Evolutionary conservation across 2,797 vertebrate species (phyloP).

Genomic region (Luscinia megarhynchos): DNA sequence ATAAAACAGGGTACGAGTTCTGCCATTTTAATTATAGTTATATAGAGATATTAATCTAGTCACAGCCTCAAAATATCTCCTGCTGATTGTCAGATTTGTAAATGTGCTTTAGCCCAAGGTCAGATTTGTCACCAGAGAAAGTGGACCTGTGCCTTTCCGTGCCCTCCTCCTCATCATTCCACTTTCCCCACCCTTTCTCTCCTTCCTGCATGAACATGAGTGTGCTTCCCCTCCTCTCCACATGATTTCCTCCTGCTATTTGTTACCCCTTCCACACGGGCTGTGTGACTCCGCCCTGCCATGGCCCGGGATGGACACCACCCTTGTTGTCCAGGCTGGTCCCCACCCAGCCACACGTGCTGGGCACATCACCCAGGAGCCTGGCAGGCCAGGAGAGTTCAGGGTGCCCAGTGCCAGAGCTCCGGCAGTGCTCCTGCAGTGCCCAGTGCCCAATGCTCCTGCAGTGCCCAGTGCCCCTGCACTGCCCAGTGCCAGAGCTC

Average conservation of each 20-base stretch:
- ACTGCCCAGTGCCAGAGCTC: no score
- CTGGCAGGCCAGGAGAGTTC: not conserved
- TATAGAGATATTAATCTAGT: not conserved
- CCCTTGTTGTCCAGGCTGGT: constrained; percentile 42
- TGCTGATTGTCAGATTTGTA: not conserved
- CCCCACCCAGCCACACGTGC: not conserved
- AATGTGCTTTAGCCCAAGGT: not conserved
- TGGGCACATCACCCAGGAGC: not conserved
- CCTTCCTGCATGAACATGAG: constrained; percentile 16
- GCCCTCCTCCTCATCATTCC: constrained; percentile 28
- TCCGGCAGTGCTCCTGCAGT: no score
- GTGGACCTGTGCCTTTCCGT: not conserved
- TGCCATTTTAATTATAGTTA: not conserved
- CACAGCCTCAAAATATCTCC: not conserved
- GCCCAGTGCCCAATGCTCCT: no score
- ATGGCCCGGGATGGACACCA: not conserved
- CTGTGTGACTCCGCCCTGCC: constrained; percentile 13
- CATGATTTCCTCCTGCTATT: constrained; percentile 58
- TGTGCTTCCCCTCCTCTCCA: constrained; percentile 49
- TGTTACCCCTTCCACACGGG: constrained; percentile 14
- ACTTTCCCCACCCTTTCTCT: constrained; percentile 50
- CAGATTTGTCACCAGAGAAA: not conserved
- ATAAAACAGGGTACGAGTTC: not conserved
- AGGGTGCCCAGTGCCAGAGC: no score
- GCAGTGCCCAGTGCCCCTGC: no score